These are phyloP conservation scores for Bathynomus jamesi DNA, from an alignment of 1,140 invertebrate species.

Conservation along the genomic window DNA sequence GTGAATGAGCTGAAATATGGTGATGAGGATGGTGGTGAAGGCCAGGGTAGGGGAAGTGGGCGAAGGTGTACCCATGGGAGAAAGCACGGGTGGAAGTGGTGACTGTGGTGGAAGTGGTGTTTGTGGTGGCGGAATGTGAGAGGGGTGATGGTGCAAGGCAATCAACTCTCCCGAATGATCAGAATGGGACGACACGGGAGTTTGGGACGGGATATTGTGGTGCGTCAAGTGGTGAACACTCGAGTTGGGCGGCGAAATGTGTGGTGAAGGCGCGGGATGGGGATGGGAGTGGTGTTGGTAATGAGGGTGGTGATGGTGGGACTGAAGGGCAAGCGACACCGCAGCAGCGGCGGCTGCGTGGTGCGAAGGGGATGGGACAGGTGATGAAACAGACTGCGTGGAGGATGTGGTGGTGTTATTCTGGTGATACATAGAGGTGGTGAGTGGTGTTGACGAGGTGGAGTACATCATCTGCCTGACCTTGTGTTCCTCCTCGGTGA, in stretches of 20 bases:
- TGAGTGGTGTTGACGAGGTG: too few species aligned
- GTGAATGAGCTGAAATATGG: slow-evolving; percentile 31
- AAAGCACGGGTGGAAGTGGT: slow-evolving; percentile 40
- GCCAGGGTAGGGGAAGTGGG: slow-evolving; percentile 29
- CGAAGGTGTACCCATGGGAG: slow-evolving; percentile 32
- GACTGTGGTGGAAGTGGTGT: slow-evolving; percentile 44
- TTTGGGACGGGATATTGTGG: slow-evolving; percentile 2
- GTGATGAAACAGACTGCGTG: slow-evolving; percentile 30
- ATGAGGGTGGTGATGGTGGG: slow-evolving; percentile 30
- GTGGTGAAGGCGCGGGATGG: slow-evolving; percentile 29
- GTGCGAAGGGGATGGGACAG: slow-evolving; percentile 10
- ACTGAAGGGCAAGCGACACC: slow-evolving; percentile 41
- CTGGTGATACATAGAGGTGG: too few species aligned
- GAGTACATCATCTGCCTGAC: slow-evolving; percentile 78
- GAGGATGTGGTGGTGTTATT: not conserved
- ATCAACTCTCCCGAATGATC: slow-evolving; percentile 25
- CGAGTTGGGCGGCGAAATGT: slow-evolving; percentile 23
- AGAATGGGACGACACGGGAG: not conserved
- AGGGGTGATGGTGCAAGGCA: slow-evolving; percentile 28
- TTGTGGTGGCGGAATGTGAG: slow-evolving; percentile 36
- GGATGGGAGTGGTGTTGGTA: slow-evolving; percentile 28
- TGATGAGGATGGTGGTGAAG: slow-evolving; percentile 31
- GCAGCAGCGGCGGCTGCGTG: not conserved
- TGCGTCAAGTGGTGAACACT: slow-evolving; percentile 18
- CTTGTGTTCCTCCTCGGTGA: slow-evolving; percentile 88